Conservation (phyloP, 2,797 vertebrate genomes). For the Jordanella pulchra region DNA sequence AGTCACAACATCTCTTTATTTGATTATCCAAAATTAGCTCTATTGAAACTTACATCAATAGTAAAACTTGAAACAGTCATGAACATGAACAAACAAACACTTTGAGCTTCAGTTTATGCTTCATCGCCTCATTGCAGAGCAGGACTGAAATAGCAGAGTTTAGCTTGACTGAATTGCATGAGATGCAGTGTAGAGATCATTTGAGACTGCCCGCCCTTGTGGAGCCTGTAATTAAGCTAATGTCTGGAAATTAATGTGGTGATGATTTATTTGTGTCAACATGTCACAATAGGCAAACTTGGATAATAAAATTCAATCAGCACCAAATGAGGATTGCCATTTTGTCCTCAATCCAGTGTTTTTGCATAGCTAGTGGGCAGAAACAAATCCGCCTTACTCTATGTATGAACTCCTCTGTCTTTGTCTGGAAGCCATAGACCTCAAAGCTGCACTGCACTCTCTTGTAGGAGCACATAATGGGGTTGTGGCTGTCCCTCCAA, state of each 20-base stretch:
- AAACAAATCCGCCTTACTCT: conserved; percentile 63
- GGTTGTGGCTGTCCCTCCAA: conserved; percentile 74
- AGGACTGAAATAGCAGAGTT: conserved; percentile 3
- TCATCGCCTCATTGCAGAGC: conserved; percentile 4
- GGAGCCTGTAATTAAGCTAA: conserved; percentile 23
- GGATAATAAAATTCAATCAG: conserved; percentile 16
- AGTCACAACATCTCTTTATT: not conserved
- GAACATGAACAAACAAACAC: conserved; percentile 10
- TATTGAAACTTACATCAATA: conserved; percentile 12
- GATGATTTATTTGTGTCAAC: conserved; percentile 37
- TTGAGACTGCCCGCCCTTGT: conserved; percentile 23
- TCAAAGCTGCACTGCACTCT: conserved; percentile 84
- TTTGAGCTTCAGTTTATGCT: conserved; percentile 12
- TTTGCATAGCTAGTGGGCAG: conserved; percentile 5
- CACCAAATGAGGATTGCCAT: not conserved
- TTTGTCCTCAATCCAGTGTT: conserved; percentile 10
- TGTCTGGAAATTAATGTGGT: conserved; percentile 27
- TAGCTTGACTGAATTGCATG: conserved; percentile 9
- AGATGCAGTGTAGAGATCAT: conserved; percentile 31
- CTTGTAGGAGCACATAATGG: conserved; percentile 89
- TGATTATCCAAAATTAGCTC: conserved; percentile 11
- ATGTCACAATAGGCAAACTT: conserved; percentile 21
- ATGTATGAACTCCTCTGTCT: conserved; percentile 83
- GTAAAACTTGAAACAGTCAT: conserved; percentile 16
- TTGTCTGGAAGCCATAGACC: conserved; percentile 84